phyloP scores from a whole-genome alignment of 92 coral and sea anemone genomes.

The Parazoanthus atlanticus region DNA sequence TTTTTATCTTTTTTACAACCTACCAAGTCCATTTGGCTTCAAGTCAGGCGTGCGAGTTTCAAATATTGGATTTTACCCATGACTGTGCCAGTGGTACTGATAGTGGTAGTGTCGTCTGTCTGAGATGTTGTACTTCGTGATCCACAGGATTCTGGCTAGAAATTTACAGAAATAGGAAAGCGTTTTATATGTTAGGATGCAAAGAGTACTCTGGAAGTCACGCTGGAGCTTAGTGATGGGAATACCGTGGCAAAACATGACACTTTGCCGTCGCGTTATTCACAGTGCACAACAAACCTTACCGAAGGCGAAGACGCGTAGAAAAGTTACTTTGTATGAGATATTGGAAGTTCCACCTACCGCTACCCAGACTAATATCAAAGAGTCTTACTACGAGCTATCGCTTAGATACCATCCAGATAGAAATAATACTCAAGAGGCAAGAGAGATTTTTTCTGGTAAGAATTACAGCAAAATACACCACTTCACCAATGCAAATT shows the following conservation, averaged over 20 bases:
- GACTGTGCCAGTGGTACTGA: too few species aligned
- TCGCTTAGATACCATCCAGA: constrained; percentile 91
- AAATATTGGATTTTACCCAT: background rate
- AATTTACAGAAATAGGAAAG: background rate
- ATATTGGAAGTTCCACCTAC: constrained; percentile 75
- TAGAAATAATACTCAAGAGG: constrained; percentile 55
- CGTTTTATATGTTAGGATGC: background rate
- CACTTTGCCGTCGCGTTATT: background rate
- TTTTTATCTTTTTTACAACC: too few species aligned
- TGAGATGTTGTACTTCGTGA: background rate
- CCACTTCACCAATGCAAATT: too few species aligned
- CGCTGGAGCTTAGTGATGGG: background rate
- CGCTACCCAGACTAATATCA: constrained; percentile 90
- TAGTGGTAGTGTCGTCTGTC: background rate
- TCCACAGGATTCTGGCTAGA: background rate
- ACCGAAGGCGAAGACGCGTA: constrained; percentile 33
- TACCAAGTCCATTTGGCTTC: background rate
- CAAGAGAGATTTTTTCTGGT: constrained; percentile 79
- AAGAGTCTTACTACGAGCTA: constrained; percentile 81
- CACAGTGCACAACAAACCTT: constrained; percentile 7
- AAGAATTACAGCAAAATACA: background rate
- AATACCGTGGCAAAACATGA: background rate
- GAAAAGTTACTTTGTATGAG: constrained; percentile 66
- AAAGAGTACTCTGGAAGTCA: background rate
- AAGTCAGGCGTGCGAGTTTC: background rate